Conservation (phyloP, 2,888 invertebrate genomes). For the Erebia ligea region DNA sequence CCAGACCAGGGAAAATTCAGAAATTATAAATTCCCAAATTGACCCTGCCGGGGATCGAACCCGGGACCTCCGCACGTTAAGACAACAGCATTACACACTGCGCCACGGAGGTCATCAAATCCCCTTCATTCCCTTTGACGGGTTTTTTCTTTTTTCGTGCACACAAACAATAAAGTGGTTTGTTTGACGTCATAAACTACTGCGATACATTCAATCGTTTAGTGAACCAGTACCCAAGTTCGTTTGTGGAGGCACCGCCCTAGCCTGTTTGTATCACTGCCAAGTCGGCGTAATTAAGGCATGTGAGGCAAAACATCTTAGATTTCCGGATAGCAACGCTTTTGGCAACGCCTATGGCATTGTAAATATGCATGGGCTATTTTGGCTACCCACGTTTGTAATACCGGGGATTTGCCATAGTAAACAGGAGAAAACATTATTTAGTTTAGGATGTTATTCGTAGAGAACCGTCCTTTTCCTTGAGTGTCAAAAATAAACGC, state of each 20-base stretch:
- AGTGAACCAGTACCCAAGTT: neutral
- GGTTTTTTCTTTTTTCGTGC: too few species aligned
- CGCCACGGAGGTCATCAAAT: too few species aligned
- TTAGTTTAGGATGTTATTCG: neutral
- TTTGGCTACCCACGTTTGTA: slow-evolving; percentile 8
- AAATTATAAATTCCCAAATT: too few species aligned
- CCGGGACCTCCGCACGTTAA: too few species aligned
- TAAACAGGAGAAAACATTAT: neutral
- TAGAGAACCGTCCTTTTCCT: too few species aligned
- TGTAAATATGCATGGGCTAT: slow-evolving; percentile 23
- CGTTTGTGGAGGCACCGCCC: neutral
- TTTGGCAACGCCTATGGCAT: slow-evolving; percentile 20
- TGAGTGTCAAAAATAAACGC: too few species aligned
- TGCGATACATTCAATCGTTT: neutral
- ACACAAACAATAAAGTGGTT: too few species aligned
- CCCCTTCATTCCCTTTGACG: too few species aligned
- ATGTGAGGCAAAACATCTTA: slow-evolving; percentile 24
- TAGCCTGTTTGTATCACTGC: slow-evolving; percentile 18
- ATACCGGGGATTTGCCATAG: slow-evolving; percentile 6
- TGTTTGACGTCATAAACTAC: too few species aligned
- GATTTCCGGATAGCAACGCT: slow-evolving; percentile 22
- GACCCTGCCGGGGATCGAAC: too few species aligned
- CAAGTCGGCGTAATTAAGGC: slow-evolving; percentile 26
- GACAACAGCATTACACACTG: too few species aligned
- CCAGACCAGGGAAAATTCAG: too few species aligned